Conservation (phyloP, 2,113 vertebrate genomes). For the Rhynchomys soricoides region DNA sequence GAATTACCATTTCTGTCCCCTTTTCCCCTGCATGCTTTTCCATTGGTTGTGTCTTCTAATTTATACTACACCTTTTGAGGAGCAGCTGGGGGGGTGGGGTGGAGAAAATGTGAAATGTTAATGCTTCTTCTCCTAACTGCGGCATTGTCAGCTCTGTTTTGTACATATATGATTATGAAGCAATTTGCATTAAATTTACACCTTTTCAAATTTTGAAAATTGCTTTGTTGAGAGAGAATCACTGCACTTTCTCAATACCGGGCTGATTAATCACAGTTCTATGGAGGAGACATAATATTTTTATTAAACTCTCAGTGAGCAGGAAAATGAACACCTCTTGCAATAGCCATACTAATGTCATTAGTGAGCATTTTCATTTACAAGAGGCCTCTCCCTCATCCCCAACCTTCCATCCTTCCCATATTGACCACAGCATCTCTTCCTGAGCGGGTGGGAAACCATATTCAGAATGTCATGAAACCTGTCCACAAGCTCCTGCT, state of each 20-base stretch:
- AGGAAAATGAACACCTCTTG: constrained; percentile 84
- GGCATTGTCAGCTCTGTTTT: constrained; percentile 75
- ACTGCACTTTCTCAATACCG: constrained; percentile 66
- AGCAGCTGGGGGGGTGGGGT: neutral
- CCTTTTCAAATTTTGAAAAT: constrained; percentile 86
- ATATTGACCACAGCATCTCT: constrained; percentile 65
- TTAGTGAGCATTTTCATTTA: constrained; percentile 82
- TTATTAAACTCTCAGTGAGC: constrained; percentile 82
- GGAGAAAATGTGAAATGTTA: constrained; percentile 51
- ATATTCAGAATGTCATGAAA: neutral
- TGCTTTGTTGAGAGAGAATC: constrained; percentile 78
- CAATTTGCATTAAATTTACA: constrained; percentile 79
- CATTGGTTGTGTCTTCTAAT: neutral
- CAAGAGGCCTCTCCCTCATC: constrained; percentile 68
- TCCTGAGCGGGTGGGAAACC: constrained; percentile 34
- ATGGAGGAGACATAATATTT: constrained; percentile 80
- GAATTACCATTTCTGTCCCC: neutral
- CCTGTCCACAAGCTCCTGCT: constrained; percentile 11
- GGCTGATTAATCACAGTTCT: constrained; percentile 84
- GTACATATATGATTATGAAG: constrained; percentile 75
- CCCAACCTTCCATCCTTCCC: constrained; percentile 67
- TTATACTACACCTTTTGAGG: neutral
- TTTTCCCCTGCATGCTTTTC: neutral
- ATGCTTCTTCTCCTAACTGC: constrained; percentile 58
- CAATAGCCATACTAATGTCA: constrained; percentile 82